Conservation (phyloP, 2,888 invertebrate species). For the Flexamia atlantica region DNA sequence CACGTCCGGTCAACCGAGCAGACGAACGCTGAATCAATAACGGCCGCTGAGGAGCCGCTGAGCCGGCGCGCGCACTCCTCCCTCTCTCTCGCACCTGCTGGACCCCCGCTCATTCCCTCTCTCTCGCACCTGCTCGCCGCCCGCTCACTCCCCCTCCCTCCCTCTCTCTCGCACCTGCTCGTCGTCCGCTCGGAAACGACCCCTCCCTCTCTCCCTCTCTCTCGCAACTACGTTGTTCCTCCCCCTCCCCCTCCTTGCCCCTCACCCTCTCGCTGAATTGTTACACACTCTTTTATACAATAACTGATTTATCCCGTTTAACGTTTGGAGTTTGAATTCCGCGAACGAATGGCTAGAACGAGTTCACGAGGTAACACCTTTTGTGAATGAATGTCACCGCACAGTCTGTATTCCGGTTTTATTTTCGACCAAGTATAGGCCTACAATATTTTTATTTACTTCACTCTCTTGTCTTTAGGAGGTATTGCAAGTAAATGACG, state of each 20-base stretch:
- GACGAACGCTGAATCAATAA: conserved; percentile 32
- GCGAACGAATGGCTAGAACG: no score
- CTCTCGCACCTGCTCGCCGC: not conserved
- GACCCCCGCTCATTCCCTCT: conserved; percentile 12
- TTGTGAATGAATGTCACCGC: no score
- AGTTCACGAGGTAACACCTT: no score
- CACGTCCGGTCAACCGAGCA: not conserved
- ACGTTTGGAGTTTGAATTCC: no score
- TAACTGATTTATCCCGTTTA: not conserved
- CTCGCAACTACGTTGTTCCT: not conserved
- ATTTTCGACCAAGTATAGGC: no score
- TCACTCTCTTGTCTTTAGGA: no score
- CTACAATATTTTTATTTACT: no score
- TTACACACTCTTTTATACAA: conserved; percentile 9
- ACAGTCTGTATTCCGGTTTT: no score
- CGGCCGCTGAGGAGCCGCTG: not conserved
- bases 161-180: not conserved
- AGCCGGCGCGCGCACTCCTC: conserved; percentile 22
- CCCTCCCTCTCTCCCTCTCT: not conserved
- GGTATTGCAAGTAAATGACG: no score
- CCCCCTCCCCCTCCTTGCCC: not conserved
- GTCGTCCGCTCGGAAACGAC: not conserved
- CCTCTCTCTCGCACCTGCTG: conserved; percentile 26
- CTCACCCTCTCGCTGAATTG: not conserved
- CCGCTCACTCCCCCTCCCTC: not conserved